A percentile compares a stretch with the other conserved stretches of the same genome.
Evolutionary conservation across 1,140 invertebrate genomes (phyloP).

Genomic region (Euura lappo): DNA sequence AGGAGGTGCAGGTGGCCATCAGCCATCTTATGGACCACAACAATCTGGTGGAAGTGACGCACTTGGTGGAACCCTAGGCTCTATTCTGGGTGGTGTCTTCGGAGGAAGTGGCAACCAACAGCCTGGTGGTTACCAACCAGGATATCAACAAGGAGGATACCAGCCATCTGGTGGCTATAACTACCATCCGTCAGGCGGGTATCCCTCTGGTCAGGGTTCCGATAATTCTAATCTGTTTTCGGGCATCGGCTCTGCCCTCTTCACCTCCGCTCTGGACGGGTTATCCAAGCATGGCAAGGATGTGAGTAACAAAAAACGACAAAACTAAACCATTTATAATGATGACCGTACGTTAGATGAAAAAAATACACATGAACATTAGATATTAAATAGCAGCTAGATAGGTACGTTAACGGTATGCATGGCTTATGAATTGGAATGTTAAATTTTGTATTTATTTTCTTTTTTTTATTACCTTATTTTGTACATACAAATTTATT

Average conservation of each 20-base stretch:
- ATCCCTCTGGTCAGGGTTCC: slow-evolving; percentile 32
- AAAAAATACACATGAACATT: too few species aligned
- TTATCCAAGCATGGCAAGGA: slow-evolving; percentile 38
- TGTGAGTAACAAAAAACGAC: slow-evolving; percentile 28
- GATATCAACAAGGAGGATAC: slow-evolving; percentile 33
- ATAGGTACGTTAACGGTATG: too few species aligned
- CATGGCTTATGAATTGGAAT: too few species aligned
- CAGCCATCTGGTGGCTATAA: slow-evolving; percentile 45
- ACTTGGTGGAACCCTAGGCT: slow-evolving; percentile 44
- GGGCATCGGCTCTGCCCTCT: slow-evolving; percentile 44
- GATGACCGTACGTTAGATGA: too few species aligned
- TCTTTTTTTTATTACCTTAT: too few species aligned
- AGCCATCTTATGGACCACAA: slow-evolving; percentile 19
- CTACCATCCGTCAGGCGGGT: slow-evolving; percentile 32
- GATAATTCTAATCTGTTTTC: slow-evolving; percentile 43
- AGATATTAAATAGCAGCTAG: too few species aligned
- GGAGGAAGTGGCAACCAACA: slow-evolving; percentile 42
- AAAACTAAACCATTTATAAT: too few species aligned
- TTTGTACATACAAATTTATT: too few species aligned
- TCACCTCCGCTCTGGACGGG: slow-evolving; percentile 51
- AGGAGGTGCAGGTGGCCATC: slow-evolving; percentile 24
- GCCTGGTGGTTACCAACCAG: slow-evolving; percentile 10
- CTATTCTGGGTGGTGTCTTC: slow-evolving; percentile 49
- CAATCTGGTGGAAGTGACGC: slow-evolving; percentile 27
- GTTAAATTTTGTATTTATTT: too few species aligned